Evolutionary conservation across 30 jellyfish, hydroid and myxozoan species (phyloP).

Genomic region (Chironex yamaguchii): DNA sequence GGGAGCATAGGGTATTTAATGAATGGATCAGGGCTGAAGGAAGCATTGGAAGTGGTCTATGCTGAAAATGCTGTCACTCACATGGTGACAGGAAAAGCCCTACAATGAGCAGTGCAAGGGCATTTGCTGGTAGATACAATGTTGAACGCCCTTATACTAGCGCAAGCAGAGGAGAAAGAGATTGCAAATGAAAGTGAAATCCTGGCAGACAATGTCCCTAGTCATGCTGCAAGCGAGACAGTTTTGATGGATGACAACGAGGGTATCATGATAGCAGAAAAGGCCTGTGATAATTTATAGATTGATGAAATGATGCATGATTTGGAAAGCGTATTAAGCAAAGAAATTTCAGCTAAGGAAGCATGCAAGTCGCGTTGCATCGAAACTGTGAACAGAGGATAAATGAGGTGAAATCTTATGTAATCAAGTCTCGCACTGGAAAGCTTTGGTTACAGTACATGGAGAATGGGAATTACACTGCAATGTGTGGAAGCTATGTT

Average conservation of each 20-base stretch:
- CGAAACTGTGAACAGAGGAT: background rate
- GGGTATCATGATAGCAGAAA: too few species aligned
- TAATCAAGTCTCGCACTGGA: background rate
- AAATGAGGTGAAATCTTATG: background rate
- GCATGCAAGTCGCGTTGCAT: too few species aligned
- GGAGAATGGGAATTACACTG: too few species aligned
- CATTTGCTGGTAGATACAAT: background rate
- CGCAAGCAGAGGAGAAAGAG: too few species aligned
- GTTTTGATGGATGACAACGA: too few species aligned
- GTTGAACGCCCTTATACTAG: background rate
- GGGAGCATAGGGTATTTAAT: background rate
- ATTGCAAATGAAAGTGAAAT: too few species aligned
- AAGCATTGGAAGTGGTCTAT: background rate
- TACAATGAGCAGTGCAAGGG: background rate
- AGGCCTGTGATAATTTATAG: background rate
- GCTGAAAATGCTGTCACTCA: background rate
- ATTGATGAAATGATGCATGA: too few species aligned
- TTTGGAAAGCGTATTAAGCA: too few species aligned
- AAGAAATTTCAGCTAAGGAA: too few species aligned
- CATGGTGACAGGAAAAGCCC: background rate
- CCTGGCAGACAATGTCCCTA: too few species aligned
- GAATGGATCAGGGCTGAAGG: background rate
- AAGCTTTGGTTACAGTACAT: background rate
- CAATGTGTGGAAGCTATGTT: constrained; percentile 12
- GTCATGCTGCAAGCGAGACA: too few species aligned